These are phyloP conservation scores for Syngnathus acus DNA, from an alignment of 2,797 vertebrate species.

Conservation along the genomic window DNA sequence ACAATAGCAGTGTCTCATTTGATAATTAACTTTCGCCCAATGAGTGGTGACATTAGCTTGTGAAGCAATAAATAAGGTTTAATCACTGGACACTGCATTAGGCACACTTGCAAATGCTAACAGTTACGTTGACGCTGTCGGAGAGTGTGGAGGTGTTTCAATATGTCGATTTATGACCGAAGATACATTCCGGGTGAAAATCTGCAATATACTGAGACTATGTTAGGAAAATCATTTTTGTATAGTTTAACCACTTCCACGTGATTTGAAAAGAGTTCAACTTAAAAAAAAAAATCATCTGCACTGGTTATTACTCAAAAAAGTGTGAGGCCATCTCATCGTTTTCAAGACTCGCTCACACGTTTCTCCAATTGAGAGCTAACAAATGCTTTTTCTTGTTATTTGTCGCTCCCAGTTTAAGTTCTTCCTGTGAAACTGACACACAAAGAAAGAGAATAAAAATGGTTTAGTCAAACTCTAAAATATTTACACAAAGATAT, in stretches of 20 bases:
- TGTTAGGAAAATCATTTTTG: no score
- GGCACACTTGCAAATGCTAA: background rate
- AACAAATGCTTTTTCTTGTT: background rate
- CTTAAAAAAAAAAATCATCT: no score
- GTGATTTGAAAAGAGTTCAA: no score
- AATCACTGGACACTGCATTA: background rate
- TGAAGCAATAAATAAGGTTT: conserved; percentile 3
- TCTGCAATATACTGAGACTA: no score
- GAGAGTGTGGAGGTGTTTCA: conserved; percentile 18
- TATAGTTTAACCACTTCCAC: no score
- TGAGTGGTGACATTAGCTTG: conserved; percentile 54
- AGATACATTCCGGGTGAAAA: no score
- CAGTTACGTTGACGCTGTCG: background rate
- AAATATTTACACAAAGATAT: no score
- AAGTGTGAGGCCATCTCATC: no score
- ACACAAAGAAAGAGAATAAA: background rate
- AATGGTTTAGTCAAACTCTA: background rate
- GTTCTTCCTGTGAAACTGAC: background rate
- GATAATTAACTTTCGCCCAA: conserved; percentile 76
- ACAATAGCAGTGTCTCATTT: conserved; percentile 76
- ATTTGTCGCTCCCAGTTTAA: background rate
- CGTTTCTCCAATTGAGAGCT: no score
- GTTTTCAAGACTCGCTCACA: no score
- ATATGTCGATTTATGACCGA: background rate
- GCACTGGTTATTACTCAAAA: no score